A percentile compares a stretch with the other conserved stretches of the same genome.
These are phyloP conservation scores for Cyclophora albipunctata DNA, from an alignment of 2,888 invertebrate genomes.

Conservation along the genomic window DNA sequence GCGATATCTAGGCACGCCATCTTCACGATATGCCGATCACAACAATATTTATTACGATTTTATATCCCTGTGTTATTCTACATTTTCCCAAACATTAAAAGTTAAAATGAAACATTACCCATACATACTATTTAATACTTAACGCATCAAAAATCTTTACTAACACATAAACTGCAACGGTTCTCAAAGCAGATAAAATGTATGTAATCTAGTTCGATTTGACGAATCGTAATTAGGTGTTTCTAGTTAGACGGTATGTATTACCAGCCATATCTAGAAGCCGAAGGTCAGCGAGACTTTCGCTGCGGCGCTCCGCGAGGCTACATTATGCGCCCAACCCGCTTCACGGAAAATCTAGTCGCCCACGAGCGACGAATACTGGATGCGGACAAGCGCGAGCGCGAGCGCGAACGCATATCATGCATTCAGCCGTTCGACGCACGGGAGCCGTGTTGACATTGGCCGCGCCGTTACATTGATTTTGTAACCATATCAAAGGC, in stretches of 20 bases:
- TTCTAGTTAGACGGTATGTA: conserved; percentile 49
- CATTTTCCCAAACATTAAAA: too few species aligned
- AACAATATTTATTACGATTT: too few species aligned
- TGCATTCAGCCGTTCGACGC: conserved; percentile 47
- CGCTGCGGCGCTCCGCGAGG: conserved; percentile 46
- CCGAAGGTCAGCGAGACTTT: conserved; percentile 72
- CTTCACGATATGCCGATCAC: conserved; percentile 21
- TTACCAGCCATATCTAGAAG: conserved; percentile 61
- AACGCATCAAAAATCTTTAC: too few species aligned
- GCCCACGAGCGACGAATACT: conserved; percentile 52
- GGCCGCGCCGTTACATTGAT: conserved; percentile 60
- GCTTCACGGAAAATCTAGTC: conserved; percentile 60
- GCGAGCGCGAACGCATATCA: conserved; percentile 37
- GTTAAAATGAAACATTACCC: too few species aligned
- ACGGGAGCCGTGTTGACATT: conserved; percentile 67
- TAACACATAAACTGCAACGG: too few species aligned
- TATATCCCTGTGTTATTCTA: too few species aligned
- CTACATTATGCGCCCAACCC: conserved; percentile 54
- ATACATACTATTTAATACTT: too few species aligned
- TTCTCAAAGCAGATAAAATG: conserved; percentile 2
- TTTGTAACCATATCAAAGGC: conserved; percentile 67
- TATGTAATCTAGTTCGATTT: conserved; percentile 21
- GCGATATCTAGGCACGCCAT: conserved; percentile 36
- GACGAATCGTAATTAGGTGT: conserved; percentile 52
- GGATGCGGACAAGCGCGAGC: conserved; percentile 32